phyloP scores from a whole-genome alignment of 2,888 invertebrate species.

The Andrena trimmerana region DNA sequence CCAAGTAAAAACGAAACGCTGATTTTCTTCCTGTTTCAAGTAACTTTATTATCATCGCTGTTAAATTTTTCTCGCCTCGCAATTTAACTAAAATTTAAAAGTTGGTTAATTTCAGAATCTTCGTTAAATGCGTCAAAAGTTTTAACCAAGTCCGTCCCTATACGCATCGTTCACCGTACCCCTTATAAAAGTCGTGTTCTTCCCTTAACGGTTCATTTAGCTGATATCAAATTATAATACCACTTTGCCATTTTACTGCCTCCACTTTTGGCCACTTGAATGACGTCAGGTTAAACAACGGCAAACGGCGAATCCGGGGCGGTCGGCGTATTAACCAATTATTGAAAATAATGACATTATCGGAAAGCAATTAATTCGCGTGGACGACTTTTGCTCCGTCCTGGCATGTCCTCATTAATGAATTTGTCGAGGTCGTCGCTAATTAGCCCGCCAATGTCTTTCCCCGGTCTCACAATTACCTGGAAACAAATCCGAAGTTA shows the following conservation, averaged over 20 bases:
- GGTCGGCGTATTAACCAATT: slow-evolving; percentile 14
- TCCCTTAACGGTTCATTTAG: not conserved
- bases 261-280: no score
- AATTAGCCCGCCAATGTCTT: slow-evolving; percentile 18
- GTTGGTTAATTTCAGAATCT: not conserved
- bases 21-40: not conserved
- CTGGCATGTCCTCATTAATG: slow-evolving; percentile 29
- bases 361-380: slow-evolving; percentile 46
- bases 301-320: not conserved
- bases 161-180: not conserved
- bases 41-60: not conserved
- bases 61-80: not conserved
- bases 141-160: not conserved
- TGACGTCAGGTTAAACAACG: not conserved
- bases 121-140: not conserved
- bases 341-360: slow-evolving; percentile 28
- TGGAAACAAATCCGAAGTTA: slow-evolving; percentile 18
- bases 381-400: slow-evolving; percentile 9
- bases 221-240: not conserved
- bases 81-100: not conserved
- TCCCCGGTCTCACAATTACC: slow-evolving; percentile 5
- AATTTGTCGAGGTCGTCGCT: slow-evolving; percentile 23
- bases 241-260: no score
- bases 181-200: not conserved
- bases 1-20: no score